Evolutionary conservation across 2,113 vertebrate genomes (phyloP).

Genomic region (Meriones unguiculatus): DNA sequence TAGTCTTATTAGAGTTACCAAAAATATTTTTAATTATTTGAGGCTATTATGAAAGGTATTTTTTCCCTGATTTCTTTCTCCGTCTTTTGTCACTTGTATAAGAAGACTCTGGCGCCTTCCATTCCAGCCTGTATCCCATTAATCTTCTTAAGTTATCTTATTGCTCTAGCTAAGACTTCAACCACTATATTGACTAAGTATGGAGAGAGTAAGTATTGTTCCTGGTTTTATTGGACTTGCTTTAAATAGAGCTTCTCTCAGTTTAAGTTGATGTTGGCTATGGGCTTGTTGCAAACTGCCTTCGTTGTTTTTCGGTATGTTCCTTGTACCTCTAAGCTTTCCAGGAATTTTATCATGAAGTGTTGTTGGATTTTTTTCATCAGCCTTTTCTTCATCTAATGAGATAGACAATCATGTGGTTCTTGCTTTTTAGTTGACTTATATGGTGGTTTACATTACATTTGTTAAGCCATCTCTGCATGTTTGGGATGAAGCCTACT

Average conservation of each 20-base stretch:
- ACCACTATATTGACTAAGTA: background rate
- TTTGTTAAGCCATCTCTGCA: background rate
- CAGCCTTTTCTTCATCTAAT: background rate
- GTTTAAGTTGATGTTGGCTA: background rate
- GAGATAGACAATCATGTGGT: background rate
- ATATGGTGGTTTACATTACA: background rate
- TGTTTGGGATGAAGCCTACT: background rate
- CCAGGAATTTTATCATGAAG: background rate
- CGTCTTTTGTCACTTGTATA: background rate
- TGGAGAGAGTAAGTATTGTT: background rate
- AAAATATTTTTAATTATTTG: background rate
- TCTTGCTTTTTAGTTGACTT: background rate
- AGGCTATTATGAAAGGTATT: background rate
- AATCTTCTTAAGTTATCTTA: background rate
- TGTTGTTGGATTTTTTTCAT: background rate
- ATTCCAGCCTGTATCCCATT: background rate
- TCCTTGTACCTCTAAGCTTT: background rate
- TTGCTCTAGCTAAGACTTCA: background rate
- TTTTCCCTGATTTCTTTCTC: background rate
- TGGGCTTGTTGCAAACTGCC: background rate
- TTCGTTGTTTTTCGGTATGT: background rate
- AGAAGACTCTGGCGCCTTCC: background rate
- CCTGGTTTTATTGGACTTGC: background rate
- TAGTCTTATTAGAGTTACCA: background rate
- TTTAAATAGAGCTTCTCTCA: background rate